Conservation (phyloP, 2,888 invertebrate species). For the Leucophenga montana region DNA sequence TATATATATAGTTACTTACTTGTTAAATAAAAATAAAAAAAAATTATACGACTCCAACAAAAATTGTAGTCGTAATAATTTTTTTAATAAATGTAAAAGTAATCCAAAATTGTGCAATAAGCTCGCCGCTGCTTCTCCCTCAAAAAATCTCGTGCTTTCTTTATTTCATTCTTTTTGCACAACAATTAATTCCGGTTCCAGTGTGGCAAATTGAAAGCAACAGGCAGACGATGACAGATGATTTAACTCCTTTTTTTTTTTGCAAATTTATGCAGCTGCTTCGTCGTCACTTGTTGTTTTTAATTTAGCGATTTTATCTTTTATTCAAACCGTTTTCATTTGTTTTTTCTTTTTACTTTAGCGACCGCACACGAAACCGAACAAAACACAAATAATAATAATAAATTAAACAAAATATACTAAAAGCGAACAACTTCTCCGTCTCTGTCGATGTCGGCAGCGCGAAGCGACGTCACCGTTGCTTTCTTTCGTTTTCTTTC, state of each 20-base stretch:
- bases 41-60: not conserved
- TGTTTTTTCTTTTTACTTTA: not conserved
- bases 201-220: not conserved
- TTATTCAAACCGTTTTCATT: too few relatives aligned
- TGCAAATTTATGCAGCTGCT: not conserved
- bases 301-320: too few relatives aligned
- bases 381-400: constrained; percentile 18
- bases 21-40: constrained; percentile 17
- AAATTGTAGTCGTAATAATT: not conserved
- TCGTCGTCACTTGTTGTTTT: too few relatives aligned
- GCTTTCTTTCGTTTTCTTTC: constrained; percentile 15
- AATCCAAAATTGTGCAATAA: constrained; percentile 33
- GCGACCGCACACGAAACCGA: constrained; percentile 21
- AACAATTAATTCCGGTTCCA: not conserved
- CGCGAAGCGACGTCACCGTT: constrained; percentile 20
- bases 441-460: not conserved
- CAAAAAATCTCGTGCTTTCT: too few relatives aligned
- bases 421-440: not conserved
- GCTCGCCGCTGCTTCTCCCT: not conserved
- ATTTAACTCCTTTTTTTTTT: not conserved
- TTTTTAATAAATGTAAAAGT: constrained; percentile 21
- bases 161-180: too few relatives aligned
- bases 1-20: constrained; percentile 30
- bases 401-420: constrained; percentile 2
- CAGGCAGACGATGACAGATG: not conserved